These are phyloP conservation scores for Bombus impatiens DNA, from an alignment of 1,140 invertebrate genomes.

Conservation along the genomic window DNA sequence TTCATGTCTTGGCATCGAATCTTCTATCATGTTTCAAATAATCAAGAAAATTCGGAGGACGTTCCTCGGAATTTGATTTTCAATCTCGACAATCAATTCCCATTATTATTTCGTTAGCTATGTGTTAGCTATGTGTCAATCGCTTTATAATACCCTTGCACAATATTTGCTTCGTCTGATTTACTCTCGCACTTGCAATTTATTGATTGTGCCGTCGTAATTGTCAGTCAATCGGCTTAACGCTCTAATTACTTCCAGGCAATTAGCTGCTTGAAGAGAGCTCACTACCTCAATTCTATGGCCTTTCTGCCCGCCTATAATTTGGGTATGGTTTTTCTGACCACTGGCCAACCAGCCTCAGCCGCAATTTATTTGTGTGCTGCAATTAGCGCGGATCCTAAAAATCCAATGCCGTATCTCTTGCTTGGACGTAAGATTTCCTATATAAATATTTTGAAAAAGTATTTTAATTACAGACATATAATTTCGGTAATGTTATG, in stretches of 20 bases:
- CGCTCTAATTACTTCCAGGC: slow-evolving; percentile 68
- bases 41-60: background rate
- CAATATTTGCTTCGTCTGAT: background rate
- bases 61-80: background rate
- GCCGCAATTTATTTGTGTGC: slow-evolving; percentile 77
- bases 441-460: background rate
- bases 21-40: background rate
- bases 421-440: slow-evolving; percentile 74
- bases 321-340: slow-evolving; percentile 77
- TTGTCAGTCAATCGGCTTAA: slow-evolving; percentile 21
- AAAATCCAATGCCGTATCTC: slow-evolving; percentile 72
- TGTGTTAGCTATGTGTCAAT: background rate
- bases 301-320: slow-evolving; percentile 75
- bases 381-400: slow-evolving; percentile 70
- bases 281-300: slow-evolving; percentile 78
- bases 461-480: background rate
- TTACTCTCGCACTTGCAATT: too few relatives aligned
- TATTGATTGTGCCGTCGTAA: background rate
- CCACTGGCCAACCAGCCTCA: slow-evolving; percentile 78
- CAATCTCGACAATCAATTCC: background rate
- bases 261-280: slow-evolving; percentile 79
- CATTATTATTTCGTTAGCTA: background rate
- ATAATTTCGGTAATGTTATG: background rate
- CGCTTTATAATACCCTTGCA: background rate
- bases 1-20: too few relatives aligned